phyloP scores from a whole-genome alignment of 2,113 vertebrate species.

The Oceanodroma tethys region DNA sequence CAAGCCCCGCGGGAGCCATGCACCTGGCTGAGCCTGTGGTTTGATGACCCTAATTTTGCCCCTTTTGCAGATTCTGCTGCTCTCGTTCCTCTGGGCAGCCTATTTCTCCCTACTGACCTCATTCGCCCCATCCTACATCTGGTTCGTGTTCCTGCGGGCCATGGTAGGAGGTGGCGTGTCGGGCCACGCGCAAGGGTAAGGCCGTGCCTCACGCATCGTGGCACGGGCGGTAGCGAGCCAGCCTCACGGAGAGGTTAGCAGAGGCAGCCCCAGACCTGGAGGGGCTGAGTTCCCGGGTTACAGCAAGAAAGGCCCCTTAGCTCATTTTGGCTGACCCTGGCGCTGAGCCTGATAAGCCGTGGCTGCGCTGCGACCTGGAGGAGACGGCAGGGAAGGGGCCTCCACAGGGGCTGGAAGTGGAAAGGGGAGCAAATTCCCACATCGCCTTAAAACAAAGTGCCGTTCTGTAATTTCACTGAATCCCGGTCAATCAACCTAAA shows the following conservation, averaged over 20 bases:
- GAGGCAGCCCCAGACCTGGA: background rate
- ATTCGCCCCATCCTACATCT: conserved; percentile 86
- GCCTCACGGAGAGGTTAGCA: accelerated
- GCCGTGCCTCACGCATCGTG: accelerated
- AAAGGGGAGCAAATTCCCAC: background rate
- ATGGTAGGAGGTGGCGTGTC: conserved; percentile 93
- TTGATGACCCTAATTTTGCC: background rate
- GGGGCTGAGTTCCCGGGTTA: background rate
- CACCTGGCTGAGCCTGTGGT: background rate
- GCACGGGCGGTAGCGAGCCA: accelerated
- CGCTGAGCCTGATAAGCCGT: background rate
- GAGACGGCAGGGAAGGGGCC: background rate
- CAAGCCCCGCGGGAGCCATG: accelerated
- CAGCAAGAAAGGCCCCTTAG: background rate
- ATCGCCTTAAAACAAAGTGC: background rate
- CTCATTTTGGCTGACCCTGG: background rate
- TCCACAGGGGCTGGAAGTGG: background rate
- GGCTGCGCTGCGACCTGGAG: background rate
- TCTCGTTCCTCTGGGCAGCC: conserved; percentile 88
- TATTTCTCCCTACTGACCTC: conserved; percentile 95
- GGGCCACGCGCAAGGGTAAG: conserved; percentile 88
- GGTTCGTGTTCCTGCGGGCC: conserved; percentile 92
- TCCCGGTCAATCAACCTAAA: background rate
- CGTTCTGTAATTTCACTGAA: background rate
- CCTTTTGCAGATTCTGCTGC: conserved; percentile 79